Percentiles rank a stretch among this genome's conserved stretches.
Conservation (phyloP, 2,888 invertebrate genomes). For the Plebejus argus region DNA sequence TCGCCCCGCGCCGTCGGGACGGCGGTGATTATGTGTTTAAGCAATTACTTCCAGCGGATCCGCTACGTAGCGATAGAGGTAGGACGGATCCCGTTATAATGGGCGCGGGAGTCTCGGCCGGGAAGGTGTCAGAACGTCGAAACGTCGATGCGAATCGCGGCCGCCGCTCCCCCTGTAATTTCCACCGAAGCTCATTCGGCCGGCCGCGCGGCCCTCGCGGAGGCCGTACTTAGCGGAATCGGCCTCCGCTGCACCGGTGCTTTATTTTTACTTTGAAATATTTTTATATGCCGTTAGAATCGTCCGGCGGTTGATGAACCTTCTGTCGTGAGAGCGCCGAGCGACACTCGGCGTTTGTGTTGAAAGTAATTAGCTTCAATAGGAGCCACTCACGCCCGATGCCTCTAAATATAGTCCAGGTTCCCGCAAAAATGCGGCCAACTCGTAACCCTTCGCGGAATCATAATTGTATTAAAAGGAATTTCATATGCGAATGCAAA, state of each 20-base stretch:
- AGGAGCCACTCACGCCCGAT: constrained; percentile 16
- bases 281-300: constrained; percentile 30
- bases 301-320: constrained; percentile 26
- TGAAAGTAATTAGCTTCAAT: constrained; percentile 19
- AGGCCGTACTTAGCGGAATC: constrained; percentile 35
- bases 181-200: constrained; percentile 52
- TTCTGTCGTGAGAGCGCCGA: background rate
- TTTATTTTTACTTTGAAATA: constrained; percentile 29
- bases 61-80: constrained; percentile 50
- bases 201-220: constrained; percentile 46
- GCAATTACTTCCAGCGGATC: constrained; percentile 65
- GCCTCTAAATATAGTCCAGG: constrained; percentile 33
- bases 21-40: constrained; percentile 67
- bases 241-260: constrained; percentile 22
- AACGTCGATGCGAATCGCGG: constrained; percentile 50
- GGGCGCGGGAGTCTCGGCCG: constrained; percentile 53
- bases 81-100: constrained; percentile 71
- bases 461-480: constrained; percentile 33
- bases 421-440: constrained; percentile 33
- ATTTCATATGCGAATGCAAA: constrained; percentile 30
- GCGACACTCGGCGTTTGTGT: background rate
- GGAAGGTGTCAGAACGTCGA: constrained; percentile 62
- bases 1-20: constrained; percentile 57
- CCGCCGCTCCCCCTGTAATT: constrained; percentile 63
- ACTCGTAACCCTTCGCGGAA: constrained; percentile 31